Evolutionary conservation across 2,888 invertebrate genomes (phyloP).

Genomic region (Hypsopygia costalis): DNA sequence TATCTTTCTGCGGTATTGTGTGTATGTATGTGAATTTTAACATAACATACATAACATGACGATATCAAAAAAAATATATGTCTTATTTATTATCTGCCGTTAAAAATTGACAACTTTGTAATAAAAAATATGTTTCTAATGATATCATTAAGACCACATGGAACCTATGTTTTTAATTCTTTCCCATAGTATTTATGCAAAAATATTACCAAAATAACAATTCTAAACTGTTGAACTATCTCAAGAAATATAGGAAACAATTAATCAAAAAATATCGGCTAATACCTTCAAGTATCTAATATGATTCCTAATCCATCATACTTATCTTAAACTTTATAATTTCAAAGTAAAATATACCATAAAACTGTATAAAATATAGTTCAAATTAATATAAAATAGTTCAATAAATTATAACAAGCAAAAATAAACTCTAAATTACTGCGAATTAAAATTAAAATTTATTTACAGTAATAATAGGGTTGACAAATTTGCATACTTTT

Average conservation of each 20-base stretch:
- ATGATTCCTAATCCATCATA: constrained; percentile 61
- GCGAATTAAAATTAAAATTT: neutral
- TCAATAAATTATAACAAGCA: neutral
- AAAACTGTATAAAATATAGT: neutral
- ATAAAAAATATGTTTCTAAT: constrained; percentile 25
- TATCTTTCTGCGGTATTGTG: too few species aligned
- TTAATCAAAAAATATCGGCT: constrained; percentile 48
- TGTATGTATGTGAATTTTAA: too few species aligned
- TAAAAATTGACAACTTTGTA: too few species aligned
- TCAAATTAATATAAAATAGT: neutral
- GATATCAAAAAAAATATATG: too few species aligned
- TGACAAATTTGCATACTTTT: constrained; percentile 55
- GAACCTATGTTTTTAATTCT: neutral
- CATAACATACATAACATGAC: too few species aligned
- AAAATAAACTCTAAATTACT: constrained; percentile 15
- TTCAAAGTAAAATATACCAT: neutral
- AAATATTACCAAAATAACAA: constrained; percentile 36
- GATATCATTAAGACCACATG: constrained; percentile 18
- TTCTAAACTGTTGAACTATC: constrained; percentile 27
- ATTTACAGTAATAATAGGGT: constrained; percentile 24
- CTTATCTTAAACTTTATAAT: constrained; percentile 11
- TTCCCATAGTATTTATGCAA: constrained; percentile 44
- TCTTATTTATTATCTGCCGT: too few species aligned
- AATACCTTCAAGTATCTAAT: constrained; percentile 24
- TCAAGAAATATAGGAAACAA: constrained; percentile 48